phyloP scores from a whole-genome alignment of 2,888 invertebrate genomes.

The Polydrusus cervinus region DNA sequence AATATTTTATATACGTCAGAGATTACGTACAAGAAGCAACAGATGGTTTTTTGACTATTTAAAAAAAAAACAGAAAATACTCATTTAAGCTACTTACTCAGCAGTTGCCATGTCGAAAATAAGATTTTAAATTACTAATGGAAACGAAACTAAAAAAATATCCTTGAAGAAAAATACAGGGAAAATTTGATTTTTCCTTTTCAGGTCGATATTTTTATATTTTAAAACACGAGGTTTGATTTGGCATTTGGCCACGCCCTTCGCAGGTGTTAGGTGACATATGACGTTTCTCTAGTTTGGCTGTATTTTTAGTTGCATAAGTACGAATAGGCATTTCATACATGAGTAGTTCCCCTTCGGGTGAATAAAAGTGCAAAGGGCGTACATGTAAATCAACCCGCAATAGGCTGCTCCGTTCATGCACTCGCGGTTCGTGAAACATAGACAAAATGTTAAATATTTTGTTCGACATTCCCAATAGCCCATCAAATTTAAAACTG shows the following conservation, averaged over 20 bases:
- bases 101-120: conserved; percentile 4
- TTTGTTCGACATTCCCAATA: too few relatives aligned
- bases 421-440: too few relatives aligned
- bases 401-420: too few relatives aligned
- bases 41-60: neutral
- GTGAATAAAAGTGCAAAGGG: neutral
- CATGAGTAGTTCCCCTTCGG: neutral
- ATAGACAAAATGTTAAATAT: too few relatives aligned
- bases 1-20: neutral
- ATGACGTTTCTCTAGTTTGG: neutral
- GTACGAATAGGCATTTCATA: neutral
- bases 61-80: neutral
- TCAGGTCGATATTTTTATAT: neutral
- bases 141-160: too few relatives aligned
- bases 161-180: too few relatives aligned
- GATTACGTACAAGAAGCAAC: neutral
- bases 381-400: neutral
- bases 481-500: too few relatives aligned
- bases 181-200: neutral
- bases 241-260: neutral
- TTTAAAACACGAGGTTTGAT: neutral
- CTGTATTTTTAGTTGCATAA: conserved; percentile 1
- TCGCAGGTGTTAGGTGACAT: too few relatives aligned
- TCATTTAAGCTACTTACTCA: too few relatives aligned
- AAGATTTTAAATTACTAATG: too few relatives aligned